Evolutionary conservation across 92 coral and sea anemone genomes (phyloP).

Genomic region (Umimayanthus kanabou): DNA sequence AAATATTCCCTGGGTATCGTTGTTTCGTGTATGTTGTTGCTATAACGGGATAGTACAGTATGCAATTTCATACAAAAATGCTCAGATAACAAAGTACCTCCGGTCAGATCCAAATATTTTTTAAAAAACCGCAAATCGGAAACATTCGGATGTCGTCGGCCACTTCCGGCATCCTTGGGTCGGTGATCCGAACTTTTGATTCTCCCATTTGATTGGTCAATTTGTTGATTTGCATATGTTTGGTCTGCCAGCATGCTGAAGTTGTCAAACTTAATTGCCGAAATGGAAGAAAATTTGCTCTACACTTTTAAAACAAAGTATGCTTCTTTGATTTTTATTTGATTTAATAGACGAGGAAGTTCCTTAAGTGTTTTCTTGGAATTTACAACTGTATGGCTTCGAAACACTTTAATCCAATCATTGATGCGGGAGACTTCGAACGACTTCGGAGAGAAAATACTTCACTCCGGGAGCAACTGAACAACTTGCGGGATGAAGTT

Average conservation of each 20-base stretch:
- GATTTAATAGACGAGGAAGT: not conserved
- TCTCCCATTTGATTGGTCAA: constrained; percentile 1
- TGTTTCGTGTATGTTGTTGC: no score
- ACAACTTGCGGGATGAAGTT: constrained; percentile 63
- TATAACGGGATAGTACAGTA: no score
- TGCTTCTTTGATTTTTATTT: not conserved
- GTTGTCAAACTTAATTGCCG: not conserved
- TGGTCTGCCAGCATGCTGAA: not conserved
- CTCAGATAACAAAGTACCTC: no score
- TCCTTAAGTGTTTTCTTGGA: not conserved
- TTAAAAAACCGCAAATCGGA: no score
- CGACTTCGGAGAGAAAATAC: constrained; percentile 72
- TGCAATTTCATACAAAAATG: no score
- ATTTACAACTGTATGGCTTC: constrained; percentile 57
- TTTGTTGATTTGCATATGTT: not conserved
- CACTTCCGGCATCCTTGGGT: not conserved
- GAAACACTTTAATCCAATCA: constrained; percentile 55
- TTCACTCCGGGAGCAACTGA: constrained; percentile 68
- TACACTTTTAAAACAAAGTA: not conserved
- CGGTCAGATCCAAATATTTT: no score
- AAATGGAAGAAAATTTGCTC: not conserved
- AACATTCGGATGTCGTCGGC: not conserved
- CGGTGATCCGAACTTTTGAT: not conserved
- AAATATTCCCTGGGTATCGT: no score
- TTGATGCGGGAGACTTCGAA: constrained; percentile 68